A percentile compares a stretch with the other conserved stretches of the same genome.
phyloP scores from a whole-genome alignment of 2,113 vertebrate genomes.

The Mus spicilegus region DNA sequence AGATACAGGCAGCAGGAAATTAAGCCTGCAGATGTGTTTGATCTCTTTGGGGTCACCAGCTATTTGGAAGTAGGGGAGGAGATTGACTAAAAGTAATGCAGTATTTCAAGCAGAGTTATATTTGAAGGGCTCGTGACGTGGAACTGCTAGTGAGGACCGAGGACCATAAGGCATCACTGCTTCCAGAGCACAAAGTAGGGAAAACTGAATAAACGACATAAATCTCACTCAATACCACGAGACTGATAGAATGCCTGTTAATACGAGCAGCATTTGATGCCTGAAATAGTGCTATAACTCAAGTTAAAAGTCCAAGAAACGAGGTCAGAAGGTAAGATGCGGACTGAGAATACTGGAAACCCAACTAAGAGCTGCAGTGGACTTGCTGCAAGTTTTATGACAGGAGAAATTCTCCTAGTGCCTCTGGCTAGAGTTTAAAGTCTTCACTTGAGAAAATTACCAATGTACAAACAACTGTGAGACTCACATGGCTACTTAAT shows the following conservation, averaged over 20 bases:
- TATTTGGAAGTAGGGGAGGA: not conserved
- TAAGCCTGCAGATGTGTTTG: not conserved
- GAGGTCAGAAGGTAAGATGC: not conserved
- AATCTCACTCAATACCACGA: not conserved
- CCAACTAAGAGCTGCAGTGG: not conserved
- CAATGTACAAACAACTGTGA: not conserved
- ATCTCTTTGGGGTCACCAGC: not conserved
- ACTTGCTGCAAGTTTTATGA: not conserved
- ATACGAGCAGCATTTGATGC: not conserved
- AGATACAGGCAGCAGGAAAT: not conserved
- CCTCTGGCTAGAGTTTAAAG: not conserved
- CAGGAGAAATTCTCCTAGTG: not conserved
- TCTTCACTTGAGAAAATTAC: not conserved
- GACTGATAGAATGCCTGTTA: not conserved
- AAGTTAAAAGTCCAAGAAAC: conserved; percentile 36
- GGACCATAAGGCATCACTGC: not conserved
- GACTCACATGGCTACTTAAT: not conserved
- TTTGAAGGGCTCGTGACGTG: not conserved
- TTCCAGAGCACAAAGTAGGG: not conserved
- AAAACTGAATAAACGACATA: not conserved
- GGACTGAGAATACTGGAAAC: not conserved
- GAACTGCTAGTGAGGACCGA: not conserved
- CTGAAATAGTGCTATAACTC: not conserved
- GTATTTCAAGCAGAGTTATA: not conserved
- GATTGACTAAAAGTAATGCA: not conserved